These are phyloP conservation scores for Anisognathus igniventris DNA, from an alignment of 2,797 vertebrate genomes.

Conservation along the genomic window DNA sequence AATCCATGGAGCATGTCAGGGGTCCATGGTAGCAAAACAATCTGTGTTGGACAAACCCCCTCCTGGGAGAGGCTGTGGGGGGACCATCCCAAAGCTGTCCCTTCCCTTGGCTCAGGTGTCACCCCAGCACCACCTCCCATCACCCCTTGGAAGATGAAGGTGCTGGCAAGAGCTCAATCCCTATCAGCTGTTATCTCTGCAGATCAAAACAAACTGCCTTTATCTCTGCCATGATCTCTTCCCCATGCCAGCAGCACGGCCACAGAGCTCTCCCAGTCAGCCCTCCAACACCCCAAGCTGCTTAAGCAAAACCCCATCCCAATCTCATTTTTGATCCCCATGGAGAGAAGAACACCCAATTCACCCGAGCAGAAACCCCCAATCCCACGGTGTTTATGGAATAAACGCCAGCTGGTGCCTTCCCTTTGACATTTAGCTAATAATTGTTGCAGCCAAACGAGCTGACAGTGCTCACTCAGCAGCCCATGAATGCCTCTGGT, in stretches of 20 bases:
- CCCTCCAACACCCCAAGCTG: not conserved
- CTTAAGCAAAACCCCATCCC: not conserved
- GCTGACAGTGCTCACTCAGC: not conserved
- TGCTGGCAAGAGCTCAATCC: not conserved
- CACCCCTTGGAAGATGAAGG: not conserved
- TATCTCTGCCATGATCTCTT: not conserved
- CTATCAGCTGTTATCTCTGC: not conserved
- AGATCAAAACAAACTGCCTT: not conserved
- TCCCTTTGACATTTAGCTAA: conserved; percentile 31
- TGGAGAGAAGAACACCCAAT: not conserved
- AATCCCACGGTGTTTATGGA: not conserved
- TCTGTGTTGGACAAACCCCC: rapidly evolving
- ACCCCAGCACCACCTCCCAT: not conserved
- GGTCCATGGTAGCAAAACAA: not conserved
- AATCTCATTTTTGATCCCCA: not conserved
- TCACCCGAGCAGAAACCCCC: not conserved
- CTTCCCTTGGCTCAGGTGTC: rapidly evolving
- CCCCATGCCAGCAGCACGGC: not conserved
- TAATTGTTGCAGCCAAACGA: not conserved
- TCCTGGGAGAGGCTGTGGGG: not conserved
- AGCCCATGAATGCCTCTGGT: not conserved
- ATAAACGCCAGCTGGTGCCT: not conserved
- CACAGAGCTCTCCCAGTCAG: not conserved
- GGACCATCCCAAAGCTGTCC: rapidly evolving
- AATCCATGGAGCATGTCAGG: rapidly evolving